Conservation (phyloP, 1,140 invertebrate species). For the Philopotamus ludificatus region DNA sequence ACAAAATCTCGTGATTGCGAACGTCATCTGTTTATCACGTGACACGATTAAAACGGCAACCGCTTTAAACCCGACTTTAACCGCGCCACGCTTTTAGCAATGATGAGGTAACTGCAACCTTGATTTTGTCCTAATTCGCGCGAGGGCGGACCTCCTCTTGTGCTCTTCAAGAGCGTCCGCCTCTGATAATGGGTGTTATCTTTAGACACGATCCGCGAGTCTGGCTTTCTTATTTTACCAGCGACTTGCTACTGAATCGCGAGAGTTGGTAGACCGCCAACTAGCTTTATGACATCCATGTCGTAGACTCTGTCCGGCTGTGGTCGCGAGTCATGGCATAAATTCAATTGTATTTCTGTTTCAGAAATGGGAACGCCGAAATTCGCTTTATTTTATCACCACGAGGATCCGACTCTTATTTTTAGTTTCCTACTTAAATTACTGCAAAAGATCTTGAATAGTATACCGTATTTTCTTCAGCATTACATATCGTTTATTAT, state of each 20-base stretch:
- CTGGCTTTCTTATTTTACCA: conserved; percentile 14
- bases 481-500: too few species aligned
- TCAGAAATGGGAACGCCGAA: conserved; percentile 9
- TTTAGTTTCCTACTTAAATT: too few species aligned
- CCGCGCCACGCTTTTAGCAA: background rate
- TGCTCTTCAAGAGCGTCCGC: background rate
- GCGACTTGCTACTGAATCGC: background rate
- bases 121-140: conserved; percentile 28
- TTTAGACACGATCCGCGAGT: conserved; percentile 12
- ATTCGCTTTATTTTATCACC: conserved; percentile 5
- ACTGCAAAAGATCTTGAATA: too few species aligned
- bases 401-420: too few species aligned
- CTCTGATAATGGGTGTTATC: conserved; percentile 22
- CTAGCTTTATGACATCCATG: conserved; percentile 6
- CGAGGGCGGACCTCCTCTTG: background rate
- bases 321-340: conserved; percentile 5
- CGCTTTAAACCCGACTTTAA: background rate
- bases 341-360: conserved; percentile 22
- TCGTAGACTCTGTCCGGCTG: conserved; percentile 1
- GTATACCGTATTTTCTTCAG: too few species aligned
- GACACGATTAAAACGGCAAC: background rate
- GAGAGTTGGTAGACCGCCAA: background rate
- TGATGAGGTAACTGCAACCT: conserved; percentile 11
- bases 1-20: background rate
- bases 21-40: background rate